Base-by-base conservation (phyloP, 92 coral and sea anemone species). In the Isaurus tuberculatus region DNA sequence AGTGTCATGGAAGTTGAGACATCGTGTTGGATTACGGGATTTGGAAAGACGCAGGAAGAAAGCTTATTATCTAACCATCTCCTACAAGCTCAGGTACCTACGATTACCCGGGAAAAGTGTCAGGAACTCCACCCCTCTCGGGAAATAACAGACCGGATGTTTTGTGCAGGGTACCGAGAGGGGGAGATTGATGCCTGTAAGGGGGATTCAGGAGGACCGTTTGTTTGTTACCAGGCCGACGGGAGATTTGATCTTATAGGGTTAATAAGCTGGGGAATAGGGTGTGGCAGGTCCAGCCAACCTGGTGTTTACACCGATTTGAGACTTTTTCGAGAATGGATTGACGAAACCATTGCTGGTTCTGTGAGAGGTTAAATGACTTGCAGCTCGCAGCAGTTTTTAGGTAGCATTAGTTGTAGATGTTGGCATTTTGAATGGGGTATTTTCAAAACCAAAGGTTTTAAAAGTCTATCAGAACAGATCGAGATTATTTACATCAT, bases 121-220 rank as follows among this genome's bases (percentile, higher is more conserved):
- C 87, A 81, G 66, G 60, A 65, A 17, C 89, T 91, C 71, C 91
- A 93, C 82, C 86, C 84, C 0, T 64, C 84, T 55, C 75, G 87
- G 53, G 44, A 63, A 44, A 89, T 93, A 19, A 86, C 90, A 1
- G 87, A 91, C 51, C 83, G 87, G 28, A 90, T 93, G 94, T 83
- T 93, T 36, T 93, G 97, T 72, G 97, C 97, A 27, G 97, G 94
- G 29, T 86, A 80, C 84, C 84, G 87, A 32, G 84, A 49, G 22
- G 97, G 97, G n/a, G 81, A 84, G 65, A 81, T 91, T 17, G 97
- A 93, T 46, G 84, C 94, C 46, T 93, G 97, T 60, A 91, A 91
- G 86, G 97, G 97, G 0, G 97, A 93, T 80, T 91, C 94, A 30
- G 97, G 97, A 15, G 97, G 97, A 1, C 97, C 97, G 3, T 91